Conservation (phyloP, 2,797 vertebrate genomes). For the Agapornis canus region DNA sequence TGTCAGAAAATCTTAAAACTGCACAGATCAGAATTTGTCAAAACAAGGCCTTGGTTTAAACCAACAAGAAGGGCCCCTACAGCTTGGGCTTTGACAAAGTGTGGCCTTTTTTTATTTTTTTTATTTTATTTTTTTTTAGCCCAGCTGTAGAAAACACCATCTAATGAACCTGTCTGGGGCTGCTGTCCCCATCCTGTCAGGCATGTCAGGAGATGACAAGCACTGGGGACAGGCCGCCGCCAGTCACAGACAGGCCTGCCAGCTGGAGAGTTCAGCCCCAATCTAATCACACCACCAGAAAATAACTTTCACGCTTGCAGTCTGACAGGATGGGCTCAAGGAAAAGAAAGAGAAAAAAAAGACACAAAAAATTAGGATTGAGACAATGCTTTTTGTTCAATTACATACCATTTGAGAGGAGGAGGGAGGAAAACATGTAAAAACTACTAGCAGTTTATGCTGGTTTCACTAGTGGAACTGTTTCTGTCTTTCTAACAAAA, state of each 20-base stretch:
- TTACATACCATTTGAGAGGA: conserved; percentile 23
- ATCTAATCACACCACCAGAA: conserved; percentile 99
- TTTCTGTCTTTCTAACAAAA: conserved; percentile 67
- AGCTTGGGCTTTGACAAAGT: conserved; percentile 87
- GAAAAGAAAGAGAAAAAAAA: conserved; percentile 55
- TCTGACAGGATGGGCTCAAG: conserved; percentile 82
- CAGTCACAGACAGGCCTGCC: conserved; percentile 99
- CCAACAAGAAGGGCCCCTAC: conserved; percentile 84
- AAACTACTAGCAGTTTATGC: conserved; percentile 16
- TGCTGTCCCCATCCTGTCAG: conserved; percentile 99
- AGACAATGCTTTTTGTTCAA: conserved; percentile 88
- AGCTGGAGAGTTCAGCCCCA: conserved; percentile 99
- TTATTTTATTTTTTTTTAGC: conserved; percentile 76
- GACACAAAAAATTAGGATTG: conserved; percentile 13
- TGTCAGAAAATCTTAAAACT: conserved; percentile 86
- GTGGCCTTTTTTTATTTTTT: conserved; percentile 72
- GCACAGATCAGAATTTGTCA: conserved; percentile 91
- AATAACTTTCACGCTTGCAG: conserved; percentile 86
- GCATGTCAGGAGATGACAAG: conserved; percentile 98
- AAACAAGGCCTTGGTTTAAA: conserved; percentile 91
- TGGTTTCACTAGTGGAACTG: conserved; percentile 63
- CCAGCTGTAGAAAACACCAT: conserved; percentile 99
- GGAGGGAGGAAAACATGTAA: not conserved
- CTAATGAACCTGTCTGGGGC: conserved; percentile 99
- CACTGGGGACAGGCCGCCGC: conserved; percentile 94